Percentiles rank a stretch among this genome's conserved stretches.
phyloP scores from a whole-genome alignment of 1,140 invertebrate genomes.

The Colletes gigas region DNA sequence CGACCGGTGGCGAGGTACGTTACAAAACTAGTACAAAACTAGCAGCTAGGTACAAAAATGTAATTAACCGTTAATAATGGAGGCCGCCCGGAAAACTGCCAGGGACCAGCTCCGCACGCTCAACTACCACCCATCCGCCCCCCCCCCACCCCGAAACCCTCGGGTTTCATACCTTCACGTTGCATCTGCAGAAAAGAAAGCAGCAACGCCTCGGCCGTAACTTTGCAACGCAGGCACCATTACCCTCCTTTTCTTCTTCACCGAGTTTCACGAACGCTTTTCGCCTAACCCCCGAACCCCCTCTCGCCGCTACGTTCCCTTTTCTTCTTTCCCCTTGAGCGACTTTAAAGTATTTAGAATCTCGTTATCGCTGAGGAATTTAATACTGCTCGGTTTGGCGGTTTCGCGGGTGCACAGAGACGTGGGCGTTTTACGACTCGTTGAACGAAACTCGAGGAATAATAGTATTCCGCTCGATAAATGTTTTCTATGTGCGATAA shows the following conservation, averaged over 20 bases:
- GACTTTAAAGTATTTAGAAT: slow-evolving; percentile 63
- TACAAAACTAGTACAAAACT: slow-evolving; percentile 82
- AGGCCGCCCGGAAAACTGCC: slow-evolving; percentile 75
- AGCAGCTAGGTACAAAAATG: slow-evolving; percentile 81
- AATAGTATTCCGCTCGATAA: too few relatives aligned
- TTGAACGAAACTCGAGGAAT: slow-evolving; percentile 2
- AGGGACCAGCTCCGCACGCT: slow-evolving; percentile 70
- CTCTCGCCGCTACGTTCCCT: slow-evolving; percentile 1
- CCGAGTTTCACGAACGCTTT: neutral
- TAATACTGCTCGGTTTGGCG: slow-evolving; percentile 67
- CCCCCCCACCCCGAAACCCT: neutral
- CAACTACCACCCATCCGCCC: neutral
- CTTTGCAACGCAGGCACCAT: slow-evolving; percentile 1
- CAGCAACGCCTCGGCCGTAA: slow-evolving; percentile 16
- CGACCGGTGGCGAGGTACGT: slow-evolving; percentile 77
- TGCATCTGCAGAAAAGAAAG: neutral
- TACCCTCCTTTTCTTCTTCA: slow-evolving; percentile 6
- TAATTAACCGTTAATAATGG: slow-evolving; percentile 77
- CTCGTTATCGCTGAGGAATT: slow-evolving; percentile 63
- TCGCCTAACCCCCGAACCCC: slow-evolving; percentile 37
- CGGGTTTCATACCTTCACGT: neutral
- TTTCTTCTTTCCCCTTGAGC: slow-evolving; percentile 50
- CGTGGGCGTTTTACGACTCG: slow-evolving; percentile 13
- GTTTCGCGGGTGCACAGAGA: slow-evolving; percentile 52
- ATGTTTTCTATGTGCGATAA: too few relatives aligned